Evolutionary conservation across 2,888 invertebrate genomes (phyloP).

Genomic region (Drosophila siamana): DNA sequence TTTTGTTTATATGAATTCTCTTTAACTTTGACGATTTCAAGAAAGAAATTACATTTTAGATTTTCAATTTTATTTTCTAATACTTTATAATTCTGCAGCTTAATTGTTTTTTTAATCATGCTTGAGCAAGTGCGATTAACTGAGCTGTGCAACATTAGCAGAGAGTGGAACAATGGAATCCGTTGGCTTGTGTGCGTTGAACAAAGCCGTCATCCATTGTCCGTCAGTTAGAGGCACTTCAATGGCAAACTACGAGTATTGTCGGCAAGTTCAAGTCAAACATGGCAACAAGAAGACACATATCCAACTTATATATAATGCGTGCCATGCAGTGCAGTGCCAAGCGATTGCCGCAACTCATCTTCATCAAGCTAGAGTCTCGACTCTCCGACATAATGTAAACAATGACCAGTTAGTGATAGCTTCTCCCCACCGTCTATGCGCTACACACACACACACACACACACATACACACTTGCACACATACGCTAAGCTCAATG

Average conservation of each 20-base stretch:
- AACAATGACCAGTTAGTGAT: constrained; percentile 65
- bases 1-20: too few relatives aligned
- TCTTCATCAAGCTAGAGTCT: constrained; percentile 51
- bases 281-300: constrained; percentile 67
- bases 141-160: constrained; percentile 5
- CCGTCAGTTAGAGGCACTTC: constrained; percentile 18
- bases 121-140: neutral
- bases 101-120: neutral
- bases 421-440: constrained; percentile 13
- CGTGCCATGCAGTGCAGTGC: constrained; percentile 21
- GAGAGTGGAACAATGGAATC: constrained; percentile 23
- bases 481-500: constrained; percentile 49
- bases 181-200: constrained; percentile 15
- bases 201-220: constrained; percentile 8
- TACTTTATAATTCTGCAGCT: neutral
- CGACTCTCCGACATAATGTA: constrained; percentile 48
- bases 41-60: neutral
- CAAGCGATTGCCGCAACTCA: constrained; percentile 23
- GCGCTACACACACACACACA: constrained; percentile 3
- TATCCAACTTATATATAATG: constrained; percentile 68
- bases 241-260: constrained; percentile 25
- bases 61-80: neutral
- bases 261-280: constrained; percentile 71
- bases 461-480: too few relatives aligned
- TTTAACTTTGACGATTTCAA: too few relatives aligned